Conservation (phyloP, 30 jellyfish, hydroid and myxozoan species). For the Aurelia sp. region DNA sequence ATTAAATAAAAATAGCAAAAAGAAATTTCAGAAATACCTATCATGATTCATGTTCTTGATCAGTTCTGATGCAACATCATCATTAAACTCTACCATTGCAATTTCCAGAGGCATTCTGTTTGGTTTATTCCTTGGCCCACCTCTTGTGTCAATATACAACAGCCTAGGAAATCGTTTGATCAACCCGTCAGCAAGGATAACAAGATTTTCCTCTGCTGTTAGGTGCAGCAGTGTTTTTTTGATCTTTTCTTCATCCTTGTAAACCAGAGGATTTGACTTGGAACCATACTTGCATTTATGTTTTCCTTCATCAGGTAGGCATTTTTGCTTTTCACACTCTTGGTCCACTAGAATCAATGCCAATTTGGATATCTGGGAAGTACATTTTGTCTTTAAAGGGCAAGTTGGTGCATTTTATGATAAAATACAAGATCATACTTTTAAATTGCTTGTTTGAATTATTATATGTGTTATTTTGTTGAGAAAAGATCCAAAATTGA, state of each 20-base stretch:
- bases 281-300: conserved; percentile 49
- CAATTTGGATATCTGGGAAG: conserved; percentile 41
- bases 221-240: conserved; percentile 73
- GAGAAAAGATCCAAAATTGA: no score
- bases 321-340: conserved; percentile 7
- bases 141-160: conserved; percentile 47
- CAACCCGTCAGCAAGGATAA: conserved; percentile 34
- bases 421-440: no score
- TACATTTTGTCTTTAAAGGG: background rate
- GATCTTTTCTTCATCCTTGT: conserved; percentile 15
- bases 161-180: conserved; percentile 61
- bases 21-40: conserved; percentile 32
- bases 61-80: conserved; percentile 76
- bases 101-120: conserved; percentile 64
- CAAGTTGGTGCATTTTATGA: no score
- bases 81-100: conserved; percentile 61
- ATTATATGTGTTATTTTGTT: no score
- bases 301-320: background rate
- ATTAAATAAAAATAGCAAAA: no score
- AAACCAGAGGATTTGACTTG: background rate
- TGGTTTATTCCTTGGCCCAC: conserved; percentile 2
- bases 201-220: conserved; percentile 80
- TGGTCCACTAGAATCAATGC: conserved; percentile 40
- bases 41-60: conserved; percentile 69
- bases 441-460: no score